phyloP scores from a whole-genome alignment of 2,888 invertebrate species.

The Lycaena phlaeas region DNA sequence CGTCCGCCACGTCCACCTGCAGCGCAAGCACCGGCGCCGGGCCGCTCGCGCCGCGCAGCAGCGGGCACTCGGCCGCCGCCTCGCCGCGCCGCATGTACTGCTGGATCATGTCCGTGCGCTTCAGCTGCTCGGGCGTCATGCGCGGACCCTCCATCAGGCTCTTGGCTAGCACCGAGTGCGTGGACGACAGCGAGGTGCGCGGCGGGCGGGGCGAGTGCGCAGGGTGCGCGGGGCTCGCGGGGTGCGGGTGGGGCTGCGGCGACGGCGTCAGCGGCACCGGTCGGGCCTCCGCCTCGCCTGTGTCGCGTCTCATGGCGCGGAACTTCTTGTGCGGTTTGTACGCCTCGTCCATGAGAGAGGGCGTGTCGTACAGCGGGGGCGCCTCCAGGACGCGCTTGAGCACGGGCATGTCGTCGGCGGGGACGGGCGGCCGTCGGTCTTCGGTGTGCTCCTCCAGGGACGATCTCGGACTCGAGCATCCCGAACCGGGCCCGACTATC shows the following conservation, averaged over 20 bases:
- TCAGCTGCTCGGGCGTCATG: conserved; percentile 94
- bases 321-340: conserved; percentile 97
- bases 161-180: conserved; percentile 91
- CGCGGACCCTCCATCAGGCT: conserved; percentile 94
- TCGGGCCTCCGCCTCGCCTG: conserved; percentile 80
- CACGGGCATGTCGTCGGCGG: conserved; percentile 93
- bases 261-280: conserved; percentile 59
- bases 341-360: conserved; percentile 93
- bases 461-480: conserved; percentile 90
- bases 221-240: conserved; percentile 45
- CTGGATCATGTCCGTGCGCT: conserved; percentile 93
- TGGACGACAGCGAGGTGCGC: conserved; percentile 81
- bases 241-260: conserved; percentile 64
- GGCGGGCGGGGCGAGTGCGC: conserved; percentile 71
- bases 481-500: conserved; percentile 77
- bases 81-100: conserved; percentile 91
- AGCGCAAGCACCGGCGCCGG: conserved; percentile 59
- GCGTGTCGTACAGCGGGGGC: conserved; percentile 91
- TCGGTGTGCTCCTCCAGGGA: conserved; percentile 86
- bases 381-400: conserved; percentile 93
- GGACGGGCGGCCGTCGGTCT: conserved; percentile 68
- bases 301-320: conserved; percentile 87
- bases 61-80: conserved; percentile 49
- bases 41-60: conserved; percentile 61
- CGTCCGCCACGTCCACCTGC: conserved; percentile 88